phyloP scores from a whole-genome alignment of 2,888 invertebrate genomes.

The Beris morrisii region DNA sequence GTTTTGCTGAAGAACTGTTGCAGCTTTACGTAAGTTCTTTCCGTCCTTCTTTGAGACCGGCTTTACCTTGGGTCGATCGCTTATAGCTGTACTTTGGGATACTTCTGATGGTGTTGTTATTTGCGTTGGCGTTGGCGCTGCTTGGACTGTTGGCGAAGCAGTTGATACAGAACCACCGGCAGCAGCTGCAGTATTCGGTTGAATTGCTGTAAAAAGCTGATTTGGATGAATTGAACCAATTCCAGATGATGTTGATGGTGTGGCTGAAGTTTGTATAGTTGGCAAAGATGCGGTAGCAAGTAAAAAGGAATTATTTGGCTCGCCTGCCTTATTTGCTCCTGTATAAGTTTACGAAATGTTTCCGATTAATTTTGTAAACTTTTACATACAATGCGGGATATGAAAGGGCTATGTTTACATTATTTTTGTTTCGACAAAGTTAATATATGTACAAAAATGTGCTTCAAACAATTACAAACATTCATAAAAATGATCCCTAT shows the following conservation, averaged over 20 bases:
- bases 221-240: slow-evolving; percentile 15
- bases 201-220: slow-evolving; percentile 11
- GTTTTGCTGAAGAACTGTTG: slow-evolving; percentile 55
- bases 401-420: too few relatives aligned
- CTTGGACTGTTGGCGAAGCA: slow-evolving; percentile 14
- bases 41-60: slow-evolving; percentile 78
- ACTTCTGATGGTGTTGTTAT: slow-evolving; percentile 57
- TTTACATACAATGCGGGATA: too few relatives aligned
- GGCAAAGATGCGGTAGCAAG: slow-evolving; percentile 30
- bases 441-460: too few relatives aligned
- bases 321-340: slow-evolving; percentile 33
- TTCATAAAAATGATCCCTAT: too few relatives aligned
- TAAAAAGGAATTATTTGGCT: slow-evolving; percentile 35
- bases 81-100: slow-evolving; percentile 71
- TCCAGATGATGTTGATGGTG: slow-evolving; percentile 6
- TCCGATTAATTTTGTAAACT: too few relatives aligned
- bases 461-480: too few relatives aligned
- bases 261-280: slow-evolving; percentile 14
- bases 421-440: too few relatives aligned
- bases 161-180: background rate
- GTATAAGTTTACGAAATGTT: background rate
- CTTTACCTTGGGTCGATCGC: slow-evolving; percentile 82
- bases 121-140: slow-evolving; percentile 39
- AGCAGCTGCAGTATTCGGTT: slow-evolving; percentile 14
- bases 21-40: slow-evolving; percentile 69